Percentiles rank a stretch among this genome's conserved stretches.
These are phyloP conservation scores for Cynopterus sphinx DNA, from an alignment of 2,797 vertebrate genomes.

Conservation along the genomic window DNA sequence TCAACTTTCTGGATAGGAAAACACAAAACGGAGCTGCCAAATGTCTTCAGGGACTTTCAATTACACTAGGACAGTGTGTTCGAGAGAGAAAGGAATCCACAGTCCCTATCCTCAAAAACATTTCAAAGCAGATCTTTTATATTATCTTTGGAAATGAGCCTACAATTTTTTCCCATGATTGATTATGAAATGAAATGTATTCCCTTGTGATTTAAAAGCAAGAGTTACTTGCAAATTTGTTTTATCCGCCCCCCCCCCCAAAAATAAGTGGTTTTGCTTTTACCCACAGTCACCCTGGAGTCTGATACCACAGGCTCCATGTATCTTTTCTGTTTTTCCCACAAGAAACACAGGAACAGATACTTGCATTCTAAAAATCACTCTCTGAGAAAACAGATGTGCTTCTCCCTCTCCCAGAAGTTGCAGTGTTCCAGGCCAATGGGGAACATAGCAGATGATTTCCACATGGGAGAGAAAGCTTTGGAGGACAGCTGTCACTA, in stretches of 20 bases:
- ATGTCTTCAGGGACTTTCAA: conserved; percentile 1
- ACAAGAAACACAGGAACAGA: not conserved
- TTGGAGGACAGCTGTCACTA: not conserved
- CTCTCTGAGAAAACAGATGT: conserved; percentile 11
- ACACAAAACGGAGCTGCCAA: not conserved
- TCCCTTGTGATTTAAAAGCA: not conserved
- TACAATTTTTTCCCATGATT: not conserved
- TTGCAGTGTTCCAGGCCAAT: not conserved
- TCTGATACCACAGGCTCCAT: not conserved
- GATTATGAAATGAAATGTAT: not conserved
- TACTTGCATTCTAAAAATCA: not conserved
- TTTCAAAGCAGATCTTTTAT: not conserved
- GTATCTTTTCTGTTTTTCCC: not conserved
- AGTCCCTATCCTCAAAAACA: not conserved
- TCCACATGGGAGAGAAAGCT: not conserved
- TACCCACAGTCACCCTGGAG: not conserved
- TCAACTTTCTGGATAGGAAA: conserved; percentile 43
- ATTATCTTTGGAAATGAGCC: not conserved
- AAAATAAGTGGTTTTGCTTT: not conserved
- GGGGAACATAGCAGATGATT: not conserved
- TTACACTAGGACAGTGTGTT: not conserved
- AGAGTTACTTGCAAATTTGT: not conserved
- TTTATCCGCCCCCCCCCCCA: not conserved
- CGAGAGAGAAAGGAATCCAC: not conserved
- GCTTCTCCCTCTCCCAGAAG: not conserved